Base-by-base conservation (phyloP, 2,797 vertebrate genomes). In the Oreonectes daqikongensis region DNA sequence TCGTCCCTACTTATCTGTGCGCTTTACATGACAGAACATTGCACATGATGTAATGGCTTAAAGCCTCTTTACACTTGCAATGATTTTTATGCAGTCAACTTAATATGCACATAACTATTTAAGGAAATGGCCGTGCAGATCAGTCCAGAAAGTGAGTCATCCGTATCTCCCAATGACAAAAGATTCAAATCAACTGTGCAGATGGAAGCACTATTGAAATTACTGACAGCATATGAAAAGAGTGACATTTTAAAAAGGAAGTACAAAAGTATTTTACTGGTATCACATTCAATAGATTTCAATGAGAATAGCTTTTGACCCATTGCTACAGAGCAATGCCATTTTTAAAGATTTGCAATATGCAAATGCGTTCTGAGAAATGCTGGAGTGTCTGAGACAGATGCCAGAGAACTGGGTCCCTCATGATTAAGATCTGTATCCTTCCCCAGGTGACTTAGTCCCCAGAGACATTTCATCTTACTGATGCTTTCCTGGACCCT, bases 371-470 rank as follows among this genome's bases (percentile, higher is more conserved):
- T 30, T 72, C n/a, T 60, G 32, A 77, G 20, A 40, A 50, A 61
- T 30, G 48, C n/a, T 11, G 11, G 46, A 38, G 42, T 22, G 52
- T 20, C 61, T 4, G 64, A 70, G 67, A 80, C 46, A 84, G 84
- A 88, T 71, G 84, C 72, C 85, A 86, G 81, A 85, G 80, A 92
- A 90, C 86, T 91, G 85, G 88, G 88, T 93, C 90, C 89, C 87
- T 35, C 74, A 90, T 91, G 90, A 92, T 90, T 86, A 90, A 92
- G 90, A 87, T 84, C 83, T 66, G 61, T 83, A 81, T 90, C 83
- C 86, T 86, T 87, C 83, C 81, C 79, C 81, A 87, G 84, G 88
- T 86, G 77, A 78, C 79, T 73, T 69, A 9, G 81, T 88, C 90
- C 86, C 90, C 53, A 44, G 75, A 81, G 80, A 84, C 71, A 26